Percentiles rank a stretch among this genome's conserved stretches.
These are phyloP conservation scores for Dolichoris vasculosae DNA, from an alignment of 1,140 invertebrate species.

Conservation along the genomic window DNA sequence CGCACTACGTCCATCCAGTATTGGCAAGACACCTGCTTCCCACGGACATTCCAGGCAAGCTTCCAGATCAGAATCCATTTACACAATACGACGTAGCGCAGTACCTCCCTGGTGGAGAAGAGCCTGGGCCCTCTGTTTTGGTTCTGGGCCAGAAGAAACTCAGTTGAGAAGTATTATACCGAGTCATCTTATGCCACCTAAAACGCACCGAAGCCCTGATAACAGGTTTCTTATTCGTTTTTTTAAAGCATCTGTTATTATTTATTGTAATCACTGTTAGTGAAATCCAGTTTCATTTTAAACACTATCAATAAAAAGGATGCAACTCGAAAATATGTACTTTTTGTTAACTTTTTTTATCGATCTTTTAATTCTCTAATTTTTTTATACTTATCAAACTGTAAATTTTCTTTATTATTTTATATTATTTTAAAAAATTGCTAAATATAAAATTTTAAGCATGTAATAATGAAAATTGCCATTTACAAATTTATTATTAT, in stretches of 20 bases:
- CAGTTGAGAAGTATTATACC: conserved; percentile 84
- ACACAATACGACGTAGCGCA: conserved; percentile 85
- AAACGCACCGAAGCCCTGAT: conserved; percentile 79
- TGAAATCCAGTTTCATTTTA: too few relatives aligned
- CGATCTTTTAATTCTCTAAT: too few relatives aligned
- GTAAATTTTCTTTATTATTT: too few relatives aligned
- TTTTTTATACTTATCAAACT: too few relatives aligned
- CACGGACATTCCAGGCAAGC: conserved; percentile 78
- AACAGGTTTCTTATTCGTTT: conserved; percentile 75
- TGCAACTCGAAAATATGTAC: too few relatives aligned
- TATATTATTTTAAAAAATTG: too few relatives aligned
- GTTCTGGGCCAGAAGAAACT: conserved; percentile 79
- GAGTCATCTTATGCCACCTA: conserved; percentile 87
- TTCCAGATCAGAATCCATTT: conserved; percentile 88
- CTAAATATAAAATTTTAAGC: too few relatives aligned
- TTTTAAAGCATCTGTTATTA: not conserved
- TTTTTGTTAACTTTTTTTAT: too few relatives aligned
- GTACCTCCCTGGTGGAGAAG: conserved; percentile 82
- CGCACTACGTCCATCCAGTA: conserved; percentile 68
- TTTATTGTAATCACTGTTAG: too few relatives aligned
- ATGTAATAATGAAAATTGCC: too few relatives aligned
- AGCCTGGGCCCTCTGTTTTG: conserved; percentile 76
- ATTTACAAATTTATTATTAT: too few relatives aligned
- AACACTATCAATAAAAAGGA: too few relatives aligned
- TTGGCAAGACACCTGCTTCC: conserved; percentile 70